Evolutionary conservation across 2,888 invertebrate species (phyloP).

Genomic region (Andrena flavipes): DNA sequence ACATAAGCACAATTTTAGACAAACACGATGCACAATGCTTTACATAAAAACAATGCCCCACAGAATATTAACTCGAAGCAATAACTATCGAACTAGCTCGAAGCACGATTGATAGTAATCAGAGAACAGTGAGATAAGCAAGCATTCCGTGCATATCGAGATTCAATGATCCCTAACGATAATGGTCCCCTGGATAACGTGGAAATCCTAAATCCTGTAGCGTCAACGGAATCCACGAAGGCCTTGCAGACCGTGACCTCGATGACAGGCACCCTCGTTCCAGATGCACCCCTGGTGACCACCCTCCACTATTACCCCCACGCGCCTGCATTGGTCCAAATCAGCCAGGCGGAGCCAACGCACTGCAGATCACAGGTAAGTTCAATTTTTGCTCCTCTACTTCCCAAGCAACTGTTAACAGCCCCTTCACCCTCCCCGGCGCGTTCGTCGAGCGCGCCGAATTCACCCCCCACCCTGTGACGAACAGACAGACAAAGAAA

Average conservation of each 20-base stretch:
- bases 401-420: no score
- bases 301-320: conserved; percentile 83
- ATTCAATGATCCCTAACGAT: not conserved
- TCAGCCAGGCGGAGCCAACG: conserved; percentile 81
- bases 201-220: conserved; percentile 61
- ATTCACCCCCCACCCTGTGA: not conserved
- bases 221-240: conserved; percentile 82
- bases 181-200: conserved; percentile 22
- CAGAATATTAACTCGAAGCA: not conserved
- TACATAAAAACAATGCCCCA: no score
- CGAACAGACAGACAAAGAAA: not conserved
- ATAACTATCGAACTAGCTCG: not conserved
- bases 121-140: not conserved
- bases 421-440: not conserved
- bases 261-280: conserved; percentile 80
- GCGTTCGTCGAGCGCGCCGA: not conserved
- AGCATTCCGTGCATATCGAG: not conserved
- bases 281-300: conserved; percentile 80
- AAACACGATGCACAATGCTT: no score
- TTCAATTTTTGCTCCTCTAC: not conserved
- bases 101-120: not conserved
- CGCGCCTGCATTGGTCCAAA: conserved; percentile 81
- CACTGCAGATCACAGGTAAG: conserved; percentile 82
- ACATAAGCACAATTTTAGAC: no score
- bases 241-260: conserved; percentile 82